Base-by-base conservation (phyloP, 2,888 invertebrate species). In the Pseudanteris insignis region DNA sequence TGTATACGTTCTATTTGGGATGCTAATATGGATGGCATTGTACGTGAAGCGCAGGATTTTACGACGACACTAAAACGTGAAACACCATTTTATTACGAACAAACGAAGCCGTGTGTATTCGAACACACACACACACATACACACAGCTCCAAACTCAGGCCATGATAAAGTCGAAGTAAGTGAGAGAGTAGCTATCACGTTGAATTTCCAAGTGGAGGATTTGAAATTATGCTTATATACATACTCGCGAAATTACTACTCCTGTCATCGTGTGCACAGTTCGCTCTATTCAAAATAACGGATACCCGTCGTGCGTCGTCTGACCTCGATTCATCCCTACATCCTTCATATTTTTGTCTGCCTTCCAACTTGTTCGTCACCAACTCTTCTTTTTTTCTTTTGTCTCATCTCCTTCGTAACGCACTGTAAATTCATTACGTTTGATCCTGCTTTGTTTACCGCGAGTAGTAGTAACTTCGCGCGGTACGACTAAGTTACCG, bases 1-100 rank as follows among this genome's bases (percentile, higher is more conserved):
- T 32, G 29, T 28, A 18, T 34, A 21, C 62, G 44, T 53, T 51
- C 46, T 40, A 18, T 18, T n/a, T n/a, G 26, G 60, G 65, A 66
- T 66, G 60, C 60, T 54, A 65, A 67, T 71, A 67, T 67, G 68
- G 68, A 64, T 66, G 64, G 66, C 55, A 66, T 69, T 71, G 67
- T 65, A 59, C 54, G 59, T 34, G 55, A 50, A 53, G 46, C 57
- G 29, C 26, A 24, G 57, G 34, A 62, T 65, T 70, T 69, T 69
- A 70, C 64, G 67, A 63, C 57, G 57, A 53, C 41, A 64, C 64
- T 67, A 63, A 68, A 68, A 61, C 59, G 60, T 40, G 57, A 51
- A 58, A 48, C 41, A 46, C 34, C 33, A 46, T 46, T 48, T 41
- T 28, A 43, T 43, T 21, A 24, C 54, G 63, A 41, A 41, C 18